Conservation (phyloP, 2,888 invertebrate species). For the Pterobdella sp. region DNA sequence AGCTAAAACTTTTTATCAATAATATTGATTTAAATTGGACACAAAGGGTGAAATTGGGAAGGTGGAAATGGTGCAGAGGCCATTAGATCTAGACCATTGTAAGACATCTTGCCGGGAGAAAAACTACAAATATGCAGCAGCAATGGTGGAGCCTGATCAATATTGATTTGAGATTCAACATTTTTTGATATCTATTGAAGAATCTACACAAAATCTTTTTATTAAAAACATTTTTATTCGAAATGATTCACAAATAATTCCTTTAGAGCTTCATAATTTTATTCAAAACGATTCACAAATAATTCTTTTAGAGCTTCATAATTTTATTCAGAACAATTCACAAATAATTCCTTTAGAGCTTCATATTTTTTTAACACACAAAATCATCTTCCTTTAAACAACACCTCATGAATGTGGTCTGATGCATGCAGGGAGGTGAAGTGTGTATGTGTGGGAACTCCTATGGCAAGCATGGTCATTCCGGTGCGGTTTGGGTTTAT, state of each 20-base stretch:
- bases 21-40: too few relatives aligned
- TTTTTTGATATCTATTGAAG: too few relatives aligned
- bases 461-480: constrained; percentile 20
- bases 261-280: not conserved
- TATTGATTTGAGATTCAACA: too few relatives aligned
- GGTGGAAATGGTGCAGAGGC: constrained; percentile 10
- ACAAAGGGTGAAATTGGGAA: too few relatives aligned
- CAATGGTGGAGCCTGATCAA: too few relatives aligned
- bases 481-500: too few relatives aligned
- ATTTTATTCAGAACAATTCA: not conserved
- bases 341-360: not conserved
- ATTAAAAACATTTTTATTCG: not conserved
- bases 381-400: not conserved
- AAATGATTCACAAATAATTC: not conserved
- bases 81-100: constrained; percentile 10
- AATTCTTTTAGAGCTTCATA: not conserved
- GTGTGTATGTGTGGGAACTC: constrained; percentile 22
- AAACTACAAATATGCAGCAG: constrained; percentile 21
- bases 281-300: not conserved
- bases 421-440: constrained; percentile 4
- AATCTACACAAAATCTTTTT: not conserved
- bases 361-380: not conserved
- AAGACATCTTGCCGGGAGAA: constrained; percentile 12
- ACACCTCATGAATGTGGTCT: too few relatives aligned
- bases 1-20: too few relatives aligned